Evolutionary conservation across 2,888 invertebrate genomes (phyloP).

Genomic region (Creontiades dilutus): DNA sequence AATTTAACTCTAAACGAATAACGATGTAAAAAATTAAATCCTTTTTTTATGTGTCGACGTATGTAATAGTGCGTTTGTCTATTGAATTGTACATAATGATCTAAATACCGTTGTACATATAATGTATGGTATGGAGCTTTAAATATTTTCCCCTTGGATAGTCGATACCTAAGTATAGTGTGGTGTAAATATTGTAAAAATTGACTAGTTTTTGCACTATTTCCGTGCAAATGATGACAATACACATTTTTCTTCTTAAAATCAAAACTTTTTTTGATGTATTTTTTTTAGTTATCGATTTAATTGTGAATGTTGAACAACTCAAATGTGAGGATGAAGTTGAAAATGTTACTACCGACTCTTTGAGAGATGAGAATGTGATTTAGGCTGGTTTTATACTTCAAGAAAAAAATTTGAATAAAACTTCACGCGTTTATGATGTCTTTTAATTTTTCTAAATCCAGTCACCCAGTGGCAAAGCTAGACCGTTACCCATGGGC

Average conservation of each 20-base stretch:
- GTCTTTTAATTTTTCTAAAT: not conserved
- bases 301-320: not conserved
- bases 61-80: not conserved
- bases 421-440: constrained; percentile 51
- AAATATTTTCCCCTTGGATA: constrained; percentile 8
- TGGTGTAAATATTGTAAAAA: constrained; percentile 58
- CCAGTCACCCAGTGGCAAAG: too few relatives aligned
- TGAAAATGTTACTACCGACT: constrained; percentile 13
- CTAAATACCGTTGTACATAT: constrained; percentile 22
- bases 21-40: not conserved
- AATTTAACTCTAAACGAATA: not conserved
- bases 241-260: constrained; percentile 43
- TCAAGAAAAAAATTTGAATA: constrained; percentile 45
- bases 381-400: constrained; percentile 58
- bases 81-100: constrained; percentile 37
- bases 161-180: not conserved
- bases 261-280: not conserved
- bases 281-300: not conserved
- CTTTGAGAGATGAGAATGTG: constrained; percentile 40
- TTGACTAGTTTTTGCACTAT: constrained; percentile 34
- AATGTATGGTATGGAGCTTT: constrained; percentile 52
- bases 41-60: not conserved
- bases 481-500: too few relatives aligned
- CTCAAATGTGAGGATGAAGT: constrained; percentile 19
- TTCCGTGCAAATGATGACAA: constrained; percentile 55